Evolutionary conservation across 2,113 vertebrate species (phyloP).

Genomic region (Actenoides hombroni): DNA sequence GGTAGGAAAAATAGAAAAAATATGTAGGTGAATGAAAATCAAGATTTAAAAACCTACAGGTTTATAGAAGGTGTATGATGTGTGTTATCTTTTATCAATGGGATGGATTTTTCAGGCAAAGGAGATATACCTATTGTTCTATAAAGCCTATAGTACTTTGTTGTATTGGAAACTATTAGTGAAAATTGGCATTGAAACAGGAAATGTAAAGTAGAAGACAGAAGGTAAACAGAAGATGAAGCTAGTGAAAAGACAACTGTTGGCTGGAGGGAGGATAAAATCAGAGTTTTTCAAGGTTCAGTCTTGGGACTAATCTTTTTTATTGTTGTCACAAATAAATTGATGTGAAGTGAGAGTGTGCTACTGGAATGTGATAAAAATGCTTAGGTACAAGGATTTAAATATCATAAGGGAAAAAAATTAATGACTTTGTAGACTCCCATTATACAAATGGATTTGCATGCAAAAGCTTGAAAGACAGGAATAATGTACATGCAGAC

Average conservation of each 20-base stretch:
- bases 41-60: accelerated
- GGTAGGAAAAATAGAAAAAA: background rate
- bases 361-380: background rate
- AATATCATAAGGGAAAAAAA: background rate
- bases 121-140: background rate
- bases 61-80: background rate
- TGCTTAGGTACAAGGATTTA: background rate
- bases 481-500: background rate
- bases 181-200: background rate
- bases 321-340: background rate
- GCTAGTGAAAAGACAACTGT: background rate
- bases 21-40: background rate
- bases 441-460: background rate
- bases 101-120: background rate
- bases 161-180: background rate
- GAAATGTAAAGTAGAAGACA: background rate
- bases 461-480: background rate
- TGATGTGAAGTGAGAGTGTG: background rate
- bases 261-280: background rate
- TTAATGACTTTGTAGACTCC: background rate
- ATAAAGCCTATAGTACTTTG: background rate
- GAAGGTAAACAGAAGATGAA: background rate
- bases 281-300: background rate
- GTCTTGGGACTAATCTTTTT: background rate
- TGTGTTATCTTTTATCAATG: background rate